Conservation (phyloP, 2,113 vertebrate genomes). For the Oncorhynchus gorbuscha region DNA sequence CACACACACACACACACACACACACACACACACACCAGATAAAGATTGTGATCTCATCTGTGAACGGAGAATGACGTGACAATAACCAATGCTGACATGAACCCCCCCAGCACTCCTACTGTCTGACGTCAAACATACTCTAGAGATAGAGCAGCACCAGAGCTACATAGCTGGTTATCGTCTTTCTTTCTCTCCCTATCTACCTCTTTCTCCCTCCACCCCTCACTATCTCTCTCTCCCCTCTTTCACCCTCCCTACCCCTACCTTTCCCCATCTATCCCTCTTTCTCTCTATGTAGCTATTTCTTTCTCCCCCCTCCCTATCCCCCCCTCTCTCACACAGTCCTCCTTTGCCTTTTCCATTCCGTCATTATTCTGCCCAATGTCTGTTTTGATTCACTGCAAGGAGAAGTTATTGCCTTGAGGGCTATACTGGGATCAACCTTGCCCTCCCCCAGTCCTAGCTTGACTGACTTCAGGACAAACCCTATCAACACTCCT, state of each 20-base stretch:
- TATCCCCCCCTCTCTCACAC: neutral
- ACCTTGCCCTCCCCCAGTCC: no score
- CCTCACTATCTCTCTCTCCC: neutral
- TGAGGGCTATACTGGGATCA: no score
- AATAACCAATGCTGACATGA: constrained; percentile 38
- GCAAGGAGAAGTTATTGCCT: no score
- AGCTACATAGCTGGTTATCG: constrained; percentile 7
- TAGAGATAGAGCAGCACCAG: neutral
- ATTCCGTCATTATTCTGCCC: constrained; percentile 17
- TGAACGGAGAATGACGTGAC: constrained; percentile 23
- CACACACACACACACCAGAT: neutral
- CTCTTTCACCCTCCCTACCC: no score
- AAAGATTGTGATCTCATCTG: neutral
- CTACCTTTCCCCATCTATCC: neutral
- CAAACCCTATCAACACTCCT: no score
- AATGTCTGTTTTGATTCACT: neutral
- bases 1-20: no score
- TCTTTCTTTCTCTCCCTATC: neutral
- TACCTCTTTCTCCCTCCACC: constrained; percentile 1
- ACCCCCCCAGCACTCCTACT: constrained; percentile 16
- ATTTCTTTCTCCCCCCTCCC: neutral
- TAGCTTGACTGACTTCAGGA: no score
- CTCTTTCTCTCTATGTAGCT: constrained; percentile 1
- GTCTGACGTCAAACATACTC: constrained; percentile 33
- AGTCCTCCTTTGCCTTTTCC: neutral